Evolutionary conservation across 2,797 vertebrate genomes (phyloP), one percentile per base, ranked within the genome.

Genomic region (Fringilla coelebs): DNA sequence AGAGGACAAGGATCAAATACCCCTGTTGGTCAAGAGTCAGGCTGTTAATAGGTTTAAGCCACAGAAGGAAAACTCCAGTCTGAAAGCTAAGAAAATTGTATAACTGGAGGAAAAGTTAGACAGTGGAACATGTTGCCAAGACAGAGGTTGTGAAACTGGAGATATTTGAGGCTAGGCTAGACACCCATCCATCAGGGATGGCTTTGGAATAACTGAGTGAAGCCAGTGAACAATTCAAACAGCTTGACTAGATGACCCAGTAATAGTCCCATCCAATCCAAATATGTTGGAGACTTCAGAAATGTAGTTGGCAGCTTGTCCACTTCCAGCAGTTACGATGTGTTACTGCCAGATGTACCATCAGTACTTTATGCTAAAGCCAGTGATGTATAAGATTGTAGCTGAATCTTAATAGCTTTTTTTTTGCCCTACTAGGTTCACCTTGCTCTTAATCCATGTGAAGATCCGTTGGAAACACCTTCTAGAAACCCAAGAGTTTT

Each of bases 61-160:
- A 83, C 58, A 88, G 72, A 89, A 93, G 61, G 52, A 62, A 72
- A 87, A 84, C 79, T 78, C 91, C 79, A 83, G 81, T 66, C 89
- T 90, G 58, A 96, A 96, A 93, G 91, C 82, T 55, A 67, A 90
- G 75, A 92, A 78, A 93, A 75, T 87, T 96, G 76, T 97, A 93
- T 86, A 97, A 97, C 76, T 97, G 92, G 94, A 96, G 95, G 97
- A 94, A 95, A 97, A 97, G 97, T 96, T 93, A 96, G 95, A 95
- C 95, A 78, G 87, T 88, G 40, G 93, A 86, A 84, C 79, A 48
- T 82, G 70, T 85, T 97, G 96, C 93, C 94, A 96, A 96, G 95
- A 93, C 66, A 94, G 91, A 93, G 84, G 89, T 97, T 97, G 93
- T 97, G 96, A 96, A 97, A 95, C 58, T 97, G 92, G 92, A 96